Evolutionary conservation across 2,797 vertebrate genomes (phyloP).

Genomic region (Arnoldichthys spilopterus): DNA sequence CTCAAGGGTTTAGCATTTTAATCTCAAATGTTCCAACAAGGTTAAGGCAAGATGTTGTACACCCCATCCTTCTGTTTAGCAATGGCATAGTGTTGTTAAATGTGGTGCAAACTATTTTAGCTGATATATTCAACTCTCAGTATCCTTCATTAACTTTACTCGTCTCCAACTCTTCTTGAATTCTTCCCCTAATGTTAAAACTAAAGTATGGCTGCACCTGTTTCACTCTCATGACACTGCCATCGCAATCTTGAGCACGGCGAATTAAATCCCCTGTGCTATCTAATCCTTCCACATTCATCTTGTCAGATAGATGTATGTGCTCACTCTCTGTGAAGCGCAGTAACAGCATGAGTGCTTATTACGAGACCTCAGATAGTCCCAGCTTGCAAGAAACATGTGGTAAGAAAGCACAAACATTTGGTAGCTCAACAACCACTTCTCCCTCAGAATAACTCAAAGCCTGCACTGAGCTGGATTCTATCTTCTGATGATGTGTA

Average conservation of each 20-base stretch:
- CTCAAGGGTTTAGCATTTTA: not conserved
- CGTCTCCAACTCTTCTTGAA: conserved; percentile 3
- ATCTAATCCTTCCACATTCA: conserved; percentile 37
- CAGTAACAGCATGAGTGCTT: conserved; percentile 35
- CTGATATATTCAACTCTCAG: not conserved
- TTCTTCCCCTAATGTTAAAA: not conserved
- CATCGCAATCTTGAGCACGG: conserved; percentile 12
- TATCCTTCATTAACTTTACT: not conserved
- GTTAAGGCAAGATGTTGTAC: not conserved
- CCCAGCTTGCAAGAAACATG: conserved; percentile 24
- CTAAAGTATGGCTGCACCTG: conserved; percentile 16
- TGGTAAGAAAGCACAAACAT: conserved; percentile 8
- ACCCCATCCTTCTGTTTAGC: not conserved
- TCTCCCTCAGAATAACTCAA: conserved; percentile 12
- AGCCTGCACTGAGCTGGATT: not conserved
- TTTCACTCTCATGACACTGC: conserved; percentile 3
- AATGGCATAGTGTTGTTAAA: not conserved
- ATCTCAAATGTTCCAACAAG: not conserved
- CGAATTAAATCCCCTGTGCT: conserved; percentile 26
- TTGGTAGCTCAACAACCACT: not conserved
- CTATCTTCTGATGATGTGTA: not conserved
- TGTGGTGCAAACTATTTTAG: not conserved
- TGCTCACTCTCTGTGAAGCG: conserved; percentile 41
- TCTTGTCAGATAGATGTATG: conserved; percentile 45
- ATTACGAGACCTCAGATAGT: conserved; percentile 42